These are phyloP conservation scores for Ichneumoninae sp. DNA, from an alignment of 2,888 invertebrate genomes.

Conservation along the genomic window DNA sequence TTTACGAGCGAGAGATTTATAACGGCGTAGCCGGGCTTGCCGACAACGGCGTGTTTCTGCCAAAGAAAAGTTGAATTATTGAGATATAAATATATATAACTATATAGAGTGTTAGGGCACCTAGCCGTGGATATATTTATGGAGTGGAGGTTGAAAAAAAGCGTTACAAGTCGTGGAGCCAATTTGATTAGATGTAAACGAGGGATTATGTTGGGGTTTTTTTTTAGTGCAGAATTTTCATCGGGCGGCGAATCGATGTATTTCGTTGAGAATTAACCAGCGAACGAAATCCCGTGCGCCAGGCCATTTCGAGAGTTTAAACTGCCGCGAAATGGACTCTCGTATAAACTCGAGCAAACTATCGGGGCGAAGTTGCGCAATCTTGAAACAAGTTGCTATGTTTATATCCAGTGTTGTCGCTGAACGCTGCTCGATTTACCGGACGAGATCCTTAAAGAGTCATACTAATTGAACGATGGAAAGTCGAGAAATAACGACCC, in stretches of 20 bases:
- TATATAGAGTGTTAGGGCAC: background rate
- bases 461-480: conserved; percentile 79
- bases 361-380: background rate
- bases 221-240: conserved; percentile 1
- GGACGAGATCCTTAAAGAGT: conserved; percentile 74
- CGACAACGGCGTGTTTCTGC: conserved; percentile 53
- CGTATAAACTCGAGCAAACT: conserved; percentile 56
- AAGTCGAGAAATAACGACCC: conserved; percentile 74
- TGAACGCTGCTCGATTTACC: conserved; percentile 43
- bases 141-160: conserved; percentile 10
- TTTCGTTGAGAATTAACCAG: background rate
- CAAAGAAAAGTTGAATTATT: conserved; percentile 62
- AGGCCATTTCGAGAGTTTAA: conserved; percentile 48
- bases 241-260: conserved; percentile 22
- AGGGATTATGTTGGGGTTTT: background rate
- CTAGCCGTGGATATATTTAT: conserved; percentile 5
- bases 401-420: conserved; percentile 7
- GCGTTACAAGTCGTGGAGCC: conserved; percentile 1
- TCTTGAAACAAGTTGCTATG: background rate
- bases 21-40: conserved; percentile 53
- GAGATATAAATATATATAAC: conserved; percentile 43
- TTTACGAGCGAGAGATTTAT: conserved; percentile 76
- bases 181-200: conserved; percentile 42
- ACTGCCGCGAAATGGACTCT: conserved; percentile 46
- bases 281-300: background rate